These are phyloP conservation scores for Eupithecia dodoneata DNA, from an alignment of 2,888 invertebrate species.

Conservation along the genomic window DNA sequence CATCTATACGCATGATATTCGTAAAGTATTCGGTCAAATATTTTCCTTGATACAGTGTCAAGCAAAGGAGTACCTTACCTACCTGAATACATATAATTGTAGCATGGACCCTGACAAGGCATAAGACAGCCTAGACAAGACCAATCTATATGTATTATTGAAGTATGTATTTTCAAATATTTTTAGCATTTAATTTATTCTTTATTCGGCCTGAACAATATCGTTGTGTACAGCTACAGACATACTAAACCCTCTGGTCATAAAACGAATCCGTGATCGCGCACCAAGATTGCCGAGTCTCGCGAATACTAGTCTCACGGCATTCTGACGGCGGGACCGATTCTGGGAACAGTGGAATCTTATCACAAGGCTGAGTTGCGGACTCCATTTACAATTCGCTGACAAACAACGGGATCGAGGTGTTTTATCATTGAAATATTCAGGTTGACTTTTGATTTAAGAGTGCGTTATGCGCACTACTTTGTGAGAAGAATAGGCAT, in stretches of 20 bases:
- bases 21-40: not conserved
- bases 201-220: not conserved
- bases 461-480: no score
- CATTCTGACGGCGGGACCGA: slow-evolving; percentile 35
- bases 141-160: not conserved
- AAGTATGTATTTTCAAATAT: not conserved
- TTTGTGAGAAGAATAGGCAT: no score
- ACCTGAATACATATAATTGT: no score
- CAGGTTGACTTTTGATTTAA: slow-evolving; percentile 9
- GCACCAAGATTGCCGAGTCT: slow-evolving; percentile 20
- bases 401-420: slow-evolving; percentile 25
- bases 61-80: not conserved
- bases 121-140: not conserved
- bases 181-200: not conserved
- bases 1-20: not conserved
- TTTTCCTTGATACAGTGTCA: not conserved
- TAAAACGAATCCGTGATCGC: slow-evolving; percentile 21
- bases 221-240: not conserved
- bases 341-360: slow-evolving; percentile 32
- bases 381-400: slow-evolving; percentile 27
- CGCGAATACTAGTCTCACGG: slow-evolving; percentile 31
- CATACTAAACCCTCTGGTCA: not conserved
- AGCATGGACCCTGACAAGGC: not conserved
- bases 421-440: slow-evolving; percentile 12
- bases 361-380: slow-evolving; percentile 32